phyloP scores from a whole-genome alignment of 2,888 invertebrate species.

The Corbicula japonica region DNA sequence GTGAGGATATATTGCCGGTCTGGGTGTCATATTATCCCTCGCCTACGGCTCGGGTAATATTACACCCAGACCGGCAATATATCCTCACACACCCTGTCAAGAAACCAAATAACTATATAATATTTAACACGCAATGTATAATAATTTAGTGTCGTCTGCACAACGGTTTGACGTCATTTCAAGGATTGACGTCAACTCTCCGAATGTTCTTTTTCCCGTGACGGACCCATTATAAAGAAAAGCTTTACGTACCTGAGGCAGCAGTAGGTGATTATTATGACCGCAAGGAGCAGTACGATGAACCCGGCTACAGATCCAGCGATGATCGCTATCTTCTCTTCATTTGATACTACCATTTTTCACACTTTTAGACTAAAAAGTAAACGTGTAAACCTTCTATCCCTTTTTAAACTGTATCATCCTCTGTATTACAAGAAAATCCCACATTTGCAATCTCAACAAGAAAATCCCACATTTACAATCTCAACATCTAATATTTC shows the following conservation, averaged over 20 bases:
- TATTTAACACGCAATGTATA: neutral
- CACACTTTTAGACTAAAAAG: constrained; percentile 15
- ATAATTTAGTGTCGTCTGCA: neutral
- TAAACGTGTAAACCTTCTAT: no score
- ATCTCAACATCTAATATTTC: neutral
- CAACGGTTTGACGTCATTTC: neutral
- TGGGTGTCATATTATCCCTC: no score
- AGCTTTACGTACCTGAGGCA: constrained; percentile 71
- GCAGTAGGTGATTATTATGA: constrained; percentile 70
- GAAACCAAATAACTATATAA: constrained; percentile 3
- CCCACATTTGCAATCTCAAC: neutral
- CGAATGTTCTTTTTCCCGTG: neutral
- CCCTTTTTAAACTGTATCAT: no score
- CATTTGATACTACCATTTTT: constrained; percentile 53
- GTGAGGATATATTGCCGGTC: no score
- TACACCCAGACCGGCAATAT: no score
- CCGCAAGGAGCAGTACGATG: constrained; percentile 69
- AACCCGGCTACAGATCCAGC: constrained; percentile 75
- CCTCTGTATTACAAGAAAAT: neutral
- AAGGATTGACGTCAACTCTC: neutral
- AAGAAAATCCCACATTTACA: neutral
- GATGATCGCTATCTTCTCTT: constrained; percentile 71
- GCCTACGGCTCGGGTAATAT: no score
- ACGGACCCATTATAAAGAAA: neutral
- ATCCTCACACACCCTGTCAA: no score